These are phyloP conservation scores for Xiphophorus birchmanni DNA, from an alignment of 2,797 vertebrate genomes.

Conservation along the genomic window DNA sequence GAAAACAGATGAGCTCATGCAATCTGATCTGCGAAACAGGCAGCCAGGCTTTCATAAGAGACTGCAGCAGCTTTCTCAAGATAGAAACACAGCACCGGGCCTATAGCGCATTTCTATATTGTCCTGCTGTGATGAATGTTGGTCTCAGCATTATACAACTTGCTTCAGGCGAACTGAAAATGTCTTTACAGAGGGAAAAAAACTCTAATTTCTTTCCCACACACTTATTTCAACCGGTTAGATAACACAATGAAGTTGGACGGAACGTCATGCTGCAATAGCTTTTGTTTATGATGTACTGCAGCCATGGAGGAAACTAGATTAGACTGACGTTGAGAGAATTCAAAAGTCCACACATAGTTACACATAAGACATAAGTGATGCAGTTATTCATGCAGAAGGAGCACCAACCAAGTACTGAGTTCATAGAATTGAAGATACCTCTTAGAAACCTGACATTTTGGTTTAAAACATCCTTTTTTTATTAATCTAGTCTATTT, in stretches of 20 bases:
- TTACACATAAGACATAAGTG: background rate
- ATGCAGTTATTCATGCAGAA: background rate
- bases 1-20: slow-evolving; percentile 70
- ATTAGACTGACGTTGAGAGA: background rate
- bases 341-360: background rate
- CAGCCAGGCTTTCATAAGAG: slow-evolving; percentile 11
- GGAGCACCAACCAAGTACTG: background rate
- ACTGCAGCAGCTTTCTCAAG: slow-evolving; percentile 48
- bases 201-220: slow-evolving; percentile 11
- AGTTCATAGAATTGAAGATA: background rate
- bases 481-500: background rate
- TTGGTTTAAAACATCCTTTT: background rate
- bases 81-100: slow-evolving; percentile 30
- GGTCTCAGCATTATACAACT: slow-evolving; percentile 13
- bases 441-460: background rate
- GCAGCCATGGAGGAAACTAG: background rate
- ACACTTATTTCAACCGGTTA: background rate
- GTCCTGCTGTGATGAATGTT: background rate
- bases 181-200: slow-evolving; percentile 9
- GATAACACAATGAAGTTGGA: background rate
- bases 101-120: background rate
- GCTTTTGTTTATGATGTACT: background rate
- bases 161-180: slow-evolving; percentile 18
- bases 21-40: slow-evolving; percentile 39
- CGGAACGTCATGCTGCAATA: background rate